Conservation (phyloP, 2,888 invertebrate species). For the Acanthosepion esculentum region DNA sequence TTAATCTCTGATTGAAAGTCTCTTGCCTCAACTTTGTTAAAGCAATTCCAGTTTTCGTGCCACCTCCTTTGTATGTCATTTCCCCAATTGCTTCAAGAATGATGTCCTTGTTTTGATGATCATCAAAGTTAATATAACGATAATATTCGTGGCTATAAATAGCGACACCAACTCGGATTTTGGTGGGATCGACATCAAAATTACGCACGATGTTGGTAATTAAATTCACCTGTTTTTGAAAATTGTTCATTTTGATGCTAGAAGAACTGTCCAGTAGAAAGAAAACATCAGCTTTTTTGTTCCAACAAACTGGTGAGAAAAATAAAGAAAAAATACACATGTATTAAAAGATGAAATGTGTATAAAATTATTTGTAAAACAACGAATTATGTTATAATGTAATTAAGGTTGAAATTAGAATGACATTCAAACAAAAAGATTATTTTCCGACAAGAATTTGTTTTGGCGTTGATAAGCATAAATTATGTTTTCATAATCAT, state of each 20-base stretch:
- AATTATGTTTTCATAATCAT: too few species aligned
- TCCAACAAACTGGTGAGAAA: neutral
- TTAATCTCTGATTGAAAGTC: slow-evolving; percentile 51
- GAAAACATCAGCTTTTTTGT: slow-evolving; percentile 19
- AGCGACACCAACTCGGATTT: neutral
- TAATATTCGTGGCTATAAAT: slow-evolving; percentile 38
- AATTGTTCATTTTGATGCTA: neutral
- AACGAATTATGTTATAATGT: too few species aligned
- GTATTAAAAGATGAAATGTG: neutral
- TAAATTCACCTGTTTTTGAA: slow-evolving; percentile 15
- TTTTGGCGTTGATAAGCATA: too few species aligned
- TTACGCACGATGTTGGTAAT: slow-evolving; percentile 11
- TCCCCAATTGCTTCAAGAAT: neutral
- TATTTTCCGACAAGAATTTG: too few species aligned
- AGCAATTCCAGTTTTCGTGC: slow-evolving; percentile 57
- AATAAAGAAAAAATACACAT: neutral
- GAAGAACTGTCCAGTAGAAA: slow-evolving; percentile 36
- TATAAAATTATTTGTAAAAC: neutral
- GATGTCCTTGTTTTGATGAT: neutral
- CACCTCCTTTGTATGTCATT: slow-evolving; percentile 53
- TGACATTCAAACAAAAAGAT: too few species aligned
- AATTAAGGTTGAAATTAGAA: too few species aligned
- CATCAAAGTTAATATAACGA: neutral
- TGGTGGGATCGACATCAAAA: neutral
- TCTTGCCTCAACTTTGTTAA: slow-evolving; percentile 53